These are phyloP conservation scores for Macrosoma leucophasiata DNA, from an alignment of 2,888 invertebrate species.

Conservation along the genomic window DNA sequence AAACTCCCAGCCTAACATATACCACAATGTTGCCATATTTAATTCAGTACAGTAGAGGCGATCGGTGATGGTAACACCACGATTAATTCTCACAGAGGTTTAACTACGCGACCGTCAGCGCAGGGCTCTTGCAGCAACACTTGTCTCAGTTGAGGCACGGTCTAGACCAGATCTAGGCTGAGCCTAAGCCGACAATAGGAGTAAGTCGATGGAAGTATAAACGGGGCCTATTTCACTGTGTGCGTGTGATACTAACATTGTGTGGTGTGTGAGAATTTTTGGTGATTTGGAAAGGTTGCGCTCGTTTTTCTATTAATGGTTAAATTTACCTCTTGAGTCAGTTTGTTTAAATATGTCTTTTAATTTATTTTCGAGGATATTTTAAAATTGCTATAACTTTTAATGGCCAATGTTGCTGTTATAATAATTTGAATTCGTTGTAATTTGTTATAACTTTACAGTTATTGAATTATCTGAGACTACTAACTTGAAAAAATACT, in stretches of 20 bases:
- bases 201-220: conserved; percentile 54
- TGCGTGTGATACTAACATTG: conserved; percentile 54
- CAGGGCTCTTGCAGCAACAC: conserved; percentile 72
- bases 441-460: too few species aligned
- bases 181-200: conserved; percentile 44
- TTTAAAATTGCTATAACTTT: too few species aligned
- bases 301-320: too few species aligned
- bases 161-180: conserved; percentile 50
- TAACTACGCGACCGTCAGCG: conserved; percentile 73
- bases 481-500: too few species aligned
- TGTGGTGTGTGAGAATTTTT: conserved; percentile 21
- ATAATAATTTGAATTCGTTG: too few species aligned
- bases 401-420: too few species aligned
- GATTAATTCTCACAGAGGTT: conserved; percentile 67
- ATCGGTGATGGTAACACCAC: conserved; percentile 67
- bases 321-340: too few species aligned
- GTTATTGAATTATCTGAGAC: too few species aligned
- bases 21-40: conserved; percentile 44
- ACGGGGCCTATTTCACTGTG: conserved; percentile 48
- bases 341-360: too few species aligned
- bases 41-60: conserved; percentile 23
- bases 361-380: too few species aligned
- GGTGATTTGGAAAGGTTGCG: too few species aligned
- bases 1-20: background rate
- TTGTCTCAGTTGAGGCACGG: conserved; percentile 66